These are phyloP conservation scores for Psettodes erumei DNA, from an alignment of 2,113 vertebrate species.

Conservation along the genomic window DNA sequence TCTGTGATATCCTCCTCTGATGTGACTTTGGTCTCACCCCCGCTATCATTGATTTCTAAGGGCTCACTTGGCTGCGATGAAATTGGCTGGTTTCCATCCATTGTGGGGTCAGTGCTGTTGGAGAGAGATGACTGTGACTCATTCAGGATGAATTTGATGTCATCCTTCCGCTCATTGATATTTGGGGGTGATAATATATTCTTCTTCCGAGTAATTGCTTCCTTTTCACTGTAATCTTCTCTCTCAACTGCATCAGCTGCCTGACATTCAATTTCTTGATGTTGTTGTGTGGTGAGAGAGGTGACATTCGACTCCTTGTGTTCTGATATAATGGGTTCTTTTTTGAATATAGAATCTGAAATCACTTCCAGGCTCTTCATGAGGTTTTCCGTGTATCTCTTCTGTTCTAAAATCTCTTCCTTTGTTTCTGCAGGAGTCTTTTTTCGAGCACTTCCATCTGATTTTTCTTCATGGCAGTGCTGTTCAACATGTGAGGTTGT, in stretches of 20 bases:
- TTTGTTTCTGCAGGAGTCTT: constrained; percentile 60
- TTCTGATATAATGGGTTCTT: constrained; percentile 67
- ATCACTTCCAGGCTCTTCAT: constrained; percentile 82
- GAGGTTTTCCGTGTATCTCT: constrained; percentile 68
- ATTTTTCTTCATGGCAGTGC: constrained; percentile 20
- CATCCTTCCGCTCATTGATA: constrained; percentile 73
- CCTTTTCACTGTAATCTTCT: constrained; percentile 54
- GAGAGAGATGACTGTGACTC: constrained; percentile 68
- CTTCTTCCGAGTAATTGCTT: constrained; percentile 65
- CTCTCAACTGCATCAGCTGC: constrained; percentile 55
- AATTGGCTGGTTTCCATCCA: constrained; percentile 64
- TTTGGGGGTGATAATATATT: constrained; percentile 76
- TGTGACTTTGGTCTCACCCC: constrained; percentile 50
- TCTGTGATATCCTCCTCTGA: constrained; percentile 49
- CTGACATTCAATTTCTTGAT: constrained; percentile 59
- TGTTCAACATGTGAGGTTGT: constrained; percentile 34
- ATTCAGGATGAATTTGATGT: constrained; percentile 75
- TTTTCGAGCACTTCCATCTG: constrained; percentile 42
- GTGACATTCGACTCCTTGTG: constrained; percentile 61
- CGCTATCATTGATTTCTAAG: constrained; percentile 55
- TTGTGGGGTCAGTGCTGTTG: constrained; percentile 57
- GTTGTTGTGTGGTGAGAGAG: constrained; percentile 68
- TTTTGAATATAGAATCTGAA: constrained; percentile 74
- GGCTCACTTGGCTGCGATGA: constrained; percentile 61
- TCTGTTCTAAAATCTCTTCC: constrained; percentile 77